phyloP scores from a whole-genome alignment of 1,140 invertebrate species.

The Bombus sibiricus region DNA sequence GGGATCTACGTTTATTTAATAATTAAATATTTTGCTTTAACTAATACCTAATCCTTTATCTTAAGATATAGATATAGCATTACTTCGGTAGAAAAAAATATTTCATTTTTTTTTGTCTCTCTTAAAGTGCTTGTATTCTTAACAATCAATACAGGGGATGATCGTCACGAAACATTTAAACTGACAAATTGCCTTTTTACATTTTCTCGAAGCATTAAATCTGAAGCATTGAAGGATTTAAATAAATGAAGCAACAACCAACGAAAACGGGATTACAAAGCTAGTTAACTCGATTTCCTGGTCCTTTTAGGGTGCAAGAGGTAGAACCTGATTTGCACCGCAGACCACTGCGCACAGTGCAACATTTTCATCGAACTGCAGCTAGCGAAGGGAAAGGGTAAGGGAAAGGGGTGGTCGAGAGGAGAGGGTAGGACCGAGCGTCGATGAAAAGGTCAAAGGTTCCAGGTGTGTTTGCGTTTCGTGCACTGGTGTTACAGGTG shows the following conservation, averaged over 20 bases:
- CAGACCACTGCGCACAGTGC: constrained; percentile 4
- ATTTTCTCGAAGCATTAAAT: background rate
- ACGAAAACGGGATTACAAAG: background rate
- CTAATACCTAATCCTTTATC: too few relatives aligned
- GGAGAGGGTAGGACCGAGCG: constrained; percentile 57
- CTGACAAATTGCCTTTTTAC: too few relatives aligned
- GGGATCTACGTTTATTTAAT: too few relatives aligned
- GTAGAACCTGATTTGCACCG: constrained; percentile 8
- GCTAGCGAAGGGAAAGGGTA: constrained; percentile 58
- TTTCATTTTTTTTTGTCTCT: too few relatives aligned
- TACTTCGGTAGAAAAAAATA: too few relatives aligned
- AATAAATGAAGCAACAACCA: background rate
- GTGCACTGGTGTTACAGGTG: constrained; percentile 73
- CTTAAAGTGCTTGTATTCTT: too few relatives aligned
- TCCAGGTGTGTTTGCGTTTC: constrained; percentile 75
- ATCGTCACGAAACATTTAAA: too few relatives aligned
- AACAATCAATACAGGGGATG: too few relatives aligned
- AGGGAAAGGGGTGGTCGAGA: constrained; percentile 49
- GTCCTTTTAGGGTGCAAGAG: background rate
- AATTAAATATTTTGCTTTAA: too few relatives aligned
- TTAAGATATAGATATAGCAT: too few relatives aligned
- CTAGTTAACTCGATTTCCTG: background rate
- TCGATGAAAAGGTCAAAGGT: constrained; percentile 74
- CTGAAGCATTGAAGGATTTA: too few relatives aligned
- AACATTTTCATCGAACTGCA: constrained; percentile 51